Conservation (phyloP, 2,888 invertebrate genomes). For the Lasioglossum morio region DNA sequence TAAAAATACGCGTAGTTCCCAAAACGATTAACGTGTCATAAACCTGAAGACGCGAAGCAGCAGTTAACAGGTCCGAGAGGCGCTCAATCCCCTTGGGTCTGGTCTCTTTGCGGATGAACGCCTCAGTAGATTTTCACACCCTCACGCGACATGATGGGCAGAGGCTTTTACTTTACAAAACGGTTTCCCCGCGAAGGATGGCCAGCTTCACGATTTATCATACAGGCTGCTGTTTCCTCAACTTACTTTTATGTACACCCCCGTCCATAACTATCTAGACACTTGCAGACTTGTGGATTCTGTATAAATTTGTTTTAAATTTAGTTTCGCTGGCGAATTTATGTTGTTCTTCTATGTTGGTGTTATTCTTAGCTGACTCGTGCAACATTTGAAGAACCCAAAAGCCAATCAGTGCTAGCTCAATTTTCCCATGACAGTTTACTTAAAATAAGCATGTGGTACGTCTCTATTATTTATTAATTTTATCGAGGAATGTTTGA, state of each 20-base stretch:
- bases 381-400: too few species aligned
- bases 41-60: background rate
- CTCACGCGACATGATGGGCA: background rate
- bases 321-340: too few species aligned
- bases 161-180: slow-evolving; percentile 5
- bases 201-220: background rate
- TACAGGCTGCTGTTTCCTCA: background rate
- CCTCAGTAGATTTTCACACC: background rate
- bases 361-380: too few species aligned
- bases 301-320: too few species aligned
- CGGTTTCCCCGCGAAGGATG: background rate
- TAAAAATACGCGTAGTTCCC: background rate
- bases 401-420: too few species aligned
- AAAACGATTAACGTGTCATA: background rate
- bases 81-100: background rate
- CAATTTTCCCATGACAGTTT: too few species aligned
- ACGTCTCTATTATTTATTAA: too few species aligned
- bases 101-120: slow-evolving; percentile 11
- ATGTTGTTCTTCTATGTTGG: too few species aligned
- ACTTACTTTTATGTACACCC: background rate
- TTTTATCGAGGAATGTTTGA: too few species aligned
- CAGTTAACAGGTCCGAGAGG: slow-evolving; percentile 5
- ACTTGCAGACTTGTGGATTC: background rate
- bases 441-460: too few species aligned
- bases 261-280: background rate